Conservation (phyloP, 2,797 vertebrate species). For the Gymnopithys bicolor region DNA sequence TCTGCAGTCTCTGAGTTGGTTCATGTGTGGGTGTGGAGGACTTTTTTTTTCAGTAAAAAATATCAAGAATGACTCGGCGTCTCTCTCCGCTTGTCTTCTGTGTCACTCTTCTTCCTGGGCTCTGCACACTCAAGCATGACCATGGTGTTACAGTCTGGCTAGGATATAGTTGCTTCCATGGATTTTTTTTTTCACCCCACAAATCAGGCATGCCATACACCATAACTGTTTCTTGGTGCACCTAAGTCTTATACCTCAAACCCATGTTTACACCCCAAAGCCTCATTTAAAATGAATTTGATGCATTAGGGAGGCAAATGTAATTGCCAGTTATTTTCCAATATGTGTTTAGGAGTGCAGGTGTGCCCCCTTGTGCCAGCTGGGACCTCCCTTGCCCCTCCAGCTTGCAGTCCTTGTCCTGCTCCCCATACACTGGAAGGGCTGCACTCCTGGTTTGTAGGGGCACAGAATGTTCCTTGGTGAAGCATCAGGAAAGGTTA, state of each 20-base stretch:
- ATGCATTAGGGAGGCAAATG: background rate
- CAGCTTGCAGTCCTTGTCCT: background rate
- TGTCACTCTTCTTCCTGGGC: background rate
- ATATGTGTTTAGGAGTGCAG: background rate
- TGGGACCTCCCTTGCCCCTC: background rate
- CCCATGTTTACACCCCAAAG: background rate
- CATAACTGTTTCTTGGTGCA: background rate
- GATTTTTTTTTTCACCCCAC: background rate
- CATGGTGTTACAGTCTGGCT: background rate
- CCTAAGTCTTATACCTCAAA: background rate
- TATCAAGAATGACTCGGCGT: background rate
- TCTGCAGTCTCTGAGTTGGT: background rate
- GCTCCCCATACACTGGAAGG: background rate
- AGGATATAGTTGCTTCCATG: background rate
- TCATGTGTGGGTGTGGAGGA: background rate
- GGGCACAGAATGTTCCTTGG: background rate
- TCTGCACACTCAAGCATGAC: background rate
- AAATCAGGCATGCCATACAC: background rate
- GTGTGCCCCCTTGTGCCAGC: background rate
- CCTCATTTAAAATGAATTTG: background rate
- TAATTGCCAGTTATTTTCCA: background rate
- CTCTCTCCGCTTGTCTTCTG: background rate
- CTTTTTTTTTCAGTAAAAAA: background rate
- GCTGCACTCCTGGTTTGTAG: rapidly evolving
- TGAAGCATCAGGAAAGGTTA: background rate